Percentiles rank a stretch among this genome's conserved stretches.
These are phyloP conservation scores for Salvelinus sp. DNA, from an alignment of 2,113 vertebrate genomes.

Conservation along the genomic window DNA sequence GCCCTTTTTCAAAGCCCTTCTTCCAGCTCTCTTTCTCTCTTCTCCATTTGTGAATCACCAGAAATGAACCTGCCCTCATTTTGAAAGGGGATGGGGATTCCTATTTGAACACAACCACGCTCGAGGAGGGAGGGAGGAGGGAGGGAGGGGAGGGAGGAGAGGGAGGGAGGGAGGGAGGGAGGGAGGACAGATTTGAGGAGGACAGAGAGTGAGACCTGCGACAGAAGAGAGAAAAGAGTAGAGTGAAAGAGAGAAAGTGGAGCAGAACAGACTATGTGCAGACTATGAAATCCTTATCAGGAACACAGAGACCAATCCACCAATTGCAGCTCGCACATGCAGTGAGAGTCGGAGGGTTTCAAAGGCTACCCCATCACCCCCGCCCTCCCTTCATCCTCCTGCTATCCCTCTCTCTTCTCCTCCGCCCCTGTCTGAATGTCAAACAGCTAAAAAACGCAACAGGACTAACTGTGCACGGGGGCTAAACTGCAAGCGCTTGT, in stretches of 20 bases:
- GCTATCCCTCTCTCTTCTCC: constrained; percentile 5
- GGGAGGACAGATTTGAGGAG: neutral
- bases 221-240: neutral
- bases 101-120: constrained; percentile 60
- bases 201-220: too few species aligned
- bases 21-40: neutral
- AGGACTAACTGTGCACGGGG: neutral
- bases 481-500: neutral
- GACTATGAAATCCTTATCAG: constrained; percentile 53
- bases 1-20: constrained; percentile 23
- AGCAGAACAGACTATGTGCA: constrained; percentile 48
- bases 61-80: constrained; percentile 55
- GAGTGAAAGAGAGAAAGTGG: constrained; percentile 41
- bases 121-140: constrained; percentile 32
- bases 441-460: constrained; percentile 64
- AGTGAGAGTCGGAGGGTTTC: constrained; percentile 61
- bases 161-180: constrained; percentile 17
- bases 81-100: constrained; percentile 54
- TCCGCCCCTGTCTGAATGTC: constrained; percentile 59
- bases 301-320: constrained; percentile 38
- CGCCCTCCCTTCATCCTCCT: neutral
- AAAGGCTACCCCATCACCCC: constrained; percentile 63
- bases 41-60: constrained; percentile 5
- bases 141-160: constrained; percentile 7
- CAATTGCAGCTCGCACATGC: constrained; percentile 58